These are phyloP conservation scores for Rallus crepitans DNA, from an alignment of 2,797 vertebrate genomes.

Conservation along the genomic window DNA sequence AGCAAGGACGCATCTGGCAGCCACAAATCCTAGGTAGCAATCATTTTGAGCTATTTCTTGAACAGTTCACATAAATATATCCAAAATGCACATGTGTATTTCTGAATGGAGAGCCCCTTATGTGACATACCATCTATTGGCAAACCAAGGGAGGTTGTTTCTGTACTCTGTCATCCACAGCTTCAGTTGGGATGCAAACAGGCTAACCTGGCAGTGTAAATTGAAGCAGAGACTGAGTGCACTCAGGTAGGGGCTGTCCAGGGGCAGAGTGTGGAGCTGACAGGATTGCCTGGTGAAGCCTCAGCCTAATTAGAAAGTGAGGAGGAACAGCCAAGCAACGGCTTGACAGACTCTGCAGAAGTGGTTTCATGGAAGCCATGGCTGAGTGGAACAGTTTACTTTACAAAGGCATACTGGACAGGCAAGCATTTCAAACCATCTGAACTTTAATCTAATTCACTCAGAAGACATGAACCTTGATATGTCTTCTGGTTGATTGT, in stretches of 20 bases:
- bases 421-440: neutral
- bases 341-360: neutral
- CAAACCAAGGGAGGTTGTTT: neutral
- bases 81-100: neutral
- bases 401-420: neutral
- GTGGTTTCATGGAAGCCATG: neutral
- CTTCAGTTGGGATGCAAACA: neutral
- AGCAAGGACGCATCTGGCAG: neutral
- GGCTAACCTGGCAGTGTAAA: neutral
- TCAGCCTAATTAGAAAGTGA: neutral
- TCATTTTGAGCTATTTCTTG: neutral
- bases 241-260: neutral
- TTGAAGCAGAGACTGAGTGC: neutral
- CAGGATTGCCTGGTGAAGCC: neutral
- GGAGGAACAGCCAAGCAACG: neutral
- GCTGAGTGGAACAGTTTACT: neutral
- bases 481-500: neutral
- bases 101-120: neutral
- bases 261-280: neutral
- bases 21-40: neutral
- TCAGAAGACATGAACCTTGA: neutral
- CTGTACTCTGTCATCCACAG: neutral
- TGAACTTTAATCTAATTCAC: neutral
- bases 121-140: neutral
- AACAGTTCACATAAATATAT: neutral